Evolutionary conservation across 2,113 vertebrate genomes (phyloP), one percentile per base, ranked within the genome.

Genomic region (Gambusia holbrooki): DNA sequence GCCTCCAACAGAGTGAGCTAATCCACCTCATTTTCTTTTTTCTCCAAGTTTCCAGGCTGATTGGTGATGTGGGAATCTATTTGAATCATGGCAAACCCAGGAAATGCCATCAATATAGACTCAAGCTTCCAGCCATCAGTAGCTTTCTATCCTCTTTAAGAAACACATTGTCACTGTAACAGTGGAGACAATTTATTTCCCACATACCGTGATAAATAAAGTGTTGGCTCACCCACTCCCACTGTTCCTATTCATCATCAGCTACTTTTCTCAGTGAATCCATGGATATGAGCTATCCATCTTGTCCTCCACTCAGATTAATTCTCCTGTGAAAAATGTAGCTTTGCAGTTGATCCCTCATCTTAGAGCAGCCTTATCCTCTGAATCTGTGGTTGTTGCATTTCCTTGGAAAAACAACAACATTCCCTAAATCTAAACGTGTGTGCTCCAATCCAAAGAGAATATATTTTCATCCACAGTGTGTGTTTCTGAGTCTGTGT

Each of bases 261-360:
- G 8, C 37, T 25, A 4, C 66, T 54, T 70, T 48, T 80, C 45
- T 71, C 32, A 9, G 69, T 69, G 71, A 77, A 80, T 77, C 74
- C 10, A 48, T 29, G 61, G 70, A 62, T 3, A 5, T 42, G 40
- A 76, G 64, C 67, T 27, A 83, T 83, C 81, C 76, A 79, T 83
- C 78, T 63, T 48, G 48, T 68, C 40, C 54, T 54, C 12, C 29
- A 64, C 62, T 58, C 51, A 37, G 45, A 80, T 60, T n/a, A 78
- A 32, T 35, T 45, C 78, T 74, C 78, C 30, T 12, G 75, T 74
- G 78, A 75, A 75, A 79, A 62, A 29, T 62, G 35, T 7, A 69
- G 73, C 60, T 32, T 69, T 66, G 17, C 75, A 73, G 64, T 33
- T 64, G 35, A 79, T 85, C 14, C 65, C 5, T 75, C 7, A 42